Conservation (phyloP, 2,113 vertebrate genomes). For the Neogobius melanostomus region DNA sequence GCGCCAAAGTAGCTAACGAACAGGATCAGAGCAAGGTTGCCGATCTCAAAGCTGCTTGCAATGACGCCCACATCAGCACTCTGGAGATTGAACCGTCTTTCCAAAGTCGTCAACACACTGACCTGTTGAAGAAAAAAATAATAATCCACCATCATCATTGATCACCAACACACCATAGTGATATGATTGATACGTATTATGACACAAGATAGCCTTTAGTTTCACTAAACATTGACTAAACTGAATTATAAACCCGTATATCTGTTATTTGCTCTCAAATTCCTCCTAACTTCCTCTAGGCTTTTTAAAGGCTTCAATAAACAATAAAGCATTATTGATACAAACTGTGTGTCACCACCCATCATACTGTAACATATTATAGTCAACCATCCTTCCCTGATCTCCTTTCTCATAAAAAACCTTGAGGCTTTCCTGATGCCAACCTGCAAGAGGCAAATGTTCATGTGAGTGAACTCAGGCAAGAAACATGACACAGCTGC, state of each 20-base stretch:
- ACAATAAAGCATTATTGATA: conserved; percentile 15
- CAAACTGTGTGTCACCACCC: neutral
- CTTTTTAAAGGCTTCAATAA: neutral
- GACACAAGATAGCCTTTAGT: too few species aligned
- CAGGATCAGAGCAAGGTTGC: conserved; percentile 96
- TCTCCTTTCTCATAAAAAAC: neutral
- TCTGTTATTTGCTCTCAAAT: too few species aligned
- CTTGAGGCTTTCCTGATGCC: conserved; percentile 27
- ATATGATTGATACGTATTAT: too few species aligned
- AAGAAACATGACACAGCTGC: conserved; percentile 30
- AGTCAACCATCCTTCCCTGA: conserved; percentile 1
- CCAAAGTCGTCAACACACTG: conserved; percentile 95
- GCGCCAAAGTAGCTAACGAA: conserved; percentile 99
- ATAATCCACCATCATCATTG: too few species aligned
- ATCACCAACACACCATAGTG: too few species aligned
- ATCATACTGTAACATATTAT: conserved; percentile 6
- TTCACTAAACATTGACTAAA: too few species aligned
- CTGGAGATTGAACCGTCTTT: conserved; percentile 96
- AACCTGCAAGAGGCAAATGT: conserved; percentile 7
- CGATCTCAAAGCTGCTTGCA: conserved; percentile 98
- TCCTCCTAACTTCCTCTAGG: too few species aligned
- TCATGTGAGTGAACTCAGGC: conserved; percentile 34
- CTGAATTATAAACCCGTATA: too few species aligned
- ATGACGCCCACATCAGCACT: conserved; percentile 97
- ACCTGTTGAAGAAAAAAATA: conserved; percentile 75